Conservation (phyloP, 1,140 invertebrate species). For the Drosophila nigromelanica region DNA sequence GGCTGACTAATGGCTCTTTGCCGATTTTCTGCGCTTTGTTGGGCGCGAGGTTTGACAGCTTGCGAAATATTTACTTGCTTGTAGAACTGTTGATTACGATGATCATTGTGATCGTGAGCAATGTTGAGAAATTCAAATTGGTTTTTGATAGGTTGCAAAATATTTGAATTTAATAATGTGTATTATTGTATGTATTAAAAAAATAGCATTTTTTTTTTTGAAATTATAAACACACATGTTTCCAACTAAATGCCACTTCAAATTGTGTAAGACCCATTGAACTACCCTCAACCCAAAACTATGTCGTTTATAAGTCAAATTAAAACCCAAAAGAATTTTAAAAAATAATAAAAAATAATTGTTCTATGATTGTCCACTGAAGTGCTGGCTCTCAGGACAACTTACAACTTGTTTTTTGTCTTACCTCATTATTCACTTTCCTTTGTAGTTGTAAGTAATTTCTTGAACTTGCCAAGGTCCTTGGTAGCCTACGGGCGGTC, state of each 20-base stretch:
- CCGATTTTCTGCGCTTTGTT: not conserved
- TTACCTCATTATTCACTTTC: slow-evolving; percentile 60
- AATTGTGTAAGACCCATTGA: not conserved
- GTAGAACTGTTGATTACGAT: too few relatives aligned
- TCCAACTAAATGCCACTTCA: not conserved
- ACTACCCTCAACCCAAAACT: slow-evolving; percentile 23
- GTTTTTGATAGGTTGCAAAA: too few relatives aligned
- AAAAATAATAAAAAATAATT: slow-evolving; percentile 25
- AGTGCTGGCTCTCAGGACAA: slow-evolving; percentile 35
- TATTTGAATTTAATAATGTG: too few relatives aligned
- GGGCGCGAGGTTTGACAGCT: not conserved
- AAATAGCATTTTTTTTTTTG: too few relatives aligned
- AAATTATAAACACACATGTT: too few relatives aligned
- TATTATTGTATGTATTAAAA: too few relatives aligned
- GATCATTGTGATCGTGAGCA: too few relatives aligned
- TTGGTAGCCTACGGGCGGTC: slow-evolving; percentile 42
- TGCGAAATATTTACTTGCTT: slow-evolving; percentile 3
- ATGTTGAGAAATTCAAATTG: too few relatives aligned
- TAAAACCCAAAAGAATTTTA: not conserved
- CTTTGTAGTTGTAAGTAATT: slow-evolving; percentile 37
- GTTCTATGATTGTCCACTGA: slow-evolving; percentile 37
- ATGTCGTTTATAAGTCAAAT: slow-evolving; percentile 17
- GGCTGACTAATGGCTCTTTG: slow-evolving; percentile 4
- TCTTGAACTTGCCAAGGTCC: slow-evolving; percentile 24
- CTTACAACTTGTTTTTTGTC: slow-evolving; percentile 25